phyloP scores from a whole-genome alignment of 2,113 vertebrate species.

The Dipodomys spectabilis region DNA sequence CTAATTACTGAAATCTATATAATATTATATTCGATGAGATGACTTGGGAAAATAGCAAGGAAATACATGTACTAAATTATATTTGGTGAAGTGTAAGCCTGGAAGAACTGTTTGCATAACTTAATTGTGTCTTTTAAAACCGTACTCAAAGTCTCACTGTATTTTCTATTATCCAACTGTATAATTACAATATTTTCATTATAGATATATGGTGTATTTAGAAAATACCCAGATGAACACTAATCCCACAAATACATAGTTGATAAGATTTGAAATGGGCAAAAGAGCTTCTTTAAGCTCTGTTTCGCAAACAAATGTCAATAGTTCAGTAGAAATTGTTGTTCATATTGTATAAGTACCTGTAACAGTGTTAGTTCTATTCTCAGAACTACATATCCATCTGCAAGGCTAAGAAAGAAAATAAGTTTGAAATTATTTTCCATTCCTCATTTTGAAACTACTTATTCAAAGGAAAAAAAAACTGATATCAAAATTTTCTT shows the following conservation, averaged over 20 bases:
- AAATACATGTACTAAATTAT: conserved; percentile 34
- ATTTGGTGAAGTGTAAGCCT: not conserved
- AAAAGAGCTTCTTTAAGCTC: not conserved
- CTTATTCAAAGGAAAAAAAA: not conserved
- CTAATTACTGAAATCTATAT: conserved; percentile 44
- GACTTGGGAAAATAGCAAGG: not conserved
- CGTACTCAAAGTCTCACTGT: conserved; percentile 11
- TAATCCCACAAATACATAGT: not conserved
- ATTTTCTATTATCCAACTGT: conserved; percentile 16
- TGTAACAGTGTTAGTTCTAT: not conserved
- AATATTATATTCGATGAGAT: conserved; percentile 5
- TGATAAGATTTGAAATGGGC: conserved; percentile 34
- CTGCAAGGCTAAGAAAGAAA: not conserved
- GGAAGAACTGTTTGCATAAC: not conserved
- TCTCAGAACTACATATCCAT: not conserved
- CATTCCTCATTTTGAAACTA: not conserved
- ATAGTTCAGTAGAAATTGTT: not conserved
- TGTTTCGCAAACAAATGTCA: not conserved
- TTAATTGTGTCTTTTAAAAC: conserved; percentile 25
- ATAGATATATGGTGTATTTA: conserved; percentile 4
- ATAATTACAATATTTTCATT: conserved; percentile 43
- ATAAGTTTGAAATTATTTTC: not conserved
- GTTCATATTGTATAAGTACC: not conserved
- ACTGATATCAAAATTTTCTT: too few relatives aligned
- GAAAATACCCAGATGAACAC: conserved; percentile 8